A percentile compares a stretch with the other conserved stretches of the same genome.
Evolutionary conservation across 2,888 invertebrate species (phyloP).

Genomic region (Hypercompe scribonia): DNA sequence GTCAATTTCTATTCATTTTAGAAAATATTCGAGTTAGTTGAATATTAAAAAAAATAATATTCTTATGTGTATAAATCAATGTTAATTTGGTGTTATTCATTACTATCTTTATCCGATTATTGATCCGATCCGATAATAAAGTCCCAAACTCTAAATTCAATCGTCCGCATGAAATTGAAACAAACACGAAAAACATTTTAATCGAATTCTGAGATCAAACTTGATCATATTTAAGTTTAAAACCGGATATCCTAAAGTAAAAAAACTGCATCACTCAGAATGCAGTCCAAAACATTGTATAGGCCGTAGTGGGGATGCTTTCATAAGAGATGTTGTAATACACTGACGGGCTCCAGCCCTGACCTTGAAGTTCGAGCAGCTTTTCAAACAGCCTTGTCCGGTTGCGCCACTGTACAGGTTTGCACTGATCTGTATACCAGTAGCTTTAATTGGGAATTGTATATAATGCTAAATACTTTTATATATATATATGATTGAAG

Average conservation of each 20-base stretch:
- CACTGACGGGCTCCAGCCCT: slow-evolving; percentile 41
- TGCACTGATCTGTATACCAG: slow-evolving; percentile 36
- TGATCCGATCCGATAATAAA: too few species aligned
- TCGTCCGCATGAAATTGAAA: too few species aligned
- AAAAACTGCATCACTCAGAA: neutral
- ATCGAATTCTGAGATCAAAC: too few species aligned
- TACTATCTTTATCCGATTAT: too few species aligned
- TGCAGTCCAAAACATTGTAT: slow-evolving; percentile 16
- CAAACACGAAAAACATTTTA: too few species aligned
- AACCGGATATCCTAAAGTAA: neutral
- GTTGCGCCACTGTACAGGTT: slow-evolving; percentile 51
- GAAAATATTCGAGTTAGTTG: too few species aligned
- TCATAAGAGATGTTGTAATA: slow-evolving; percentile 52
- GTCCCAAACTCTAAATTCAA: too few species aligned
- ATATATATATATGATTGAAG: too few species aligned
- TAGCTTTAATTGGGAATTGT: slow-evolving; percentile 35
- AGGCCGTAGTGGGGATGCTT: slow-evolving; percentile 30
- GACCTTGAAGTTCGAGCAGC: slow-evolving; percentile 52
- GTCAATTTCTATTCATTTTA: too few species aligned
- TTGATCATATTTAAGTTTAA: neutral
- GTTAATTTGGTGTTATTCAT: too few species aligned
- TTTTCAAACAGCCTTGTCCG: slow-evolving; percentile 45
- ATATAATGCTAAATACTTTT: neutral
- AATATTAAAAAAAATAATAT: too few species aligned
- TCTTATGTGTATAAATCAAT: too few species aligned